Base-by-base conservation (phyloP, 2,113 vertebrate genomes). In the Entosphenus tridentatus region DNA sequence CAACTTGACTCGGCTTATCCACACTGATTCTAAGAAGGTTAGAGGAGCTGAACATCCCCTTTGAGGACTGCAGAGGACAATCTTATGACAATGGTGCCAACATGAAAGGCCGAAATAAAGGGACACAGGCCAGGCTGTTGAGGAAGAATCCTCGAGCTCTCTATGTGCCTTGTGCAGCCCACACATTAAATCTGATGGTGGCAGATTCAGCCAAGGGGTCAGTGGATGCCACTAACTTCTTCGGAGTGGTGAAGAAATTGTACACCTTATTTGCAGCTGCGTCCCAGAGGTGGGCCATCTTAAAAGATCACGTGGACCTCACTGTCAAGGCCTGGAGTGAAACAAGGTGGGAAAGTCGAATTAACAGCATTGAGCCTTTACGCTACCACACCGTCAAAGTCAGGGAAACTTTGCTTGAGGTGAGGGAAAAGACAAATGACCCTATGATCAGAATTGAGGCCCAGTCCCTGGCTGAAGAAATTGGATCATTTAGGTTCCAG, bases 401-500 rank as follows among this genome's bases (percentile, higher is more conserved):
- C 62, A 72, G 73, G 72, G 72, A 74, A 56, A 70, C 72, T 56
- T 57, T 72, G 55, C 55, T 69, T 68, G 71, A 74, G 56, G 70
- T 74, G 56, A 74, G 72, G 55, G 71, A 73, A 56, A n/a, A 73
- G 10, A 68, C 71, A 57, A 74, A 74, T 73, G 71, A 76, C 70
- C 71, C 68, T 57, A 16, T 57, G 6, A 71, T 70, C 54, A 68
- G 56, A 69, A 58, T 21, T 72, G 72, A 73, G 57, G 72, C 70
- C 56, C 70, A 75, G 70, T 73, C 62, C 56, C 73, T 75, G 57
- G 70, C 74, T 58, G 74, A 75, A 70, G 71, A 75, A 68, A 67
- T 73, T 57, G 73, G 71, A 57, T 75, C 72, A 57, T 75, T 69
- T 17, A 57, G 57, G 12, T 71, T 75, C 62, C 69, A 3, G n/a